Evolutionary conservation across 2,797 vertebrate species (phyloP).

Genomic region (Acrossocheilus wenchowensis): DNA sequence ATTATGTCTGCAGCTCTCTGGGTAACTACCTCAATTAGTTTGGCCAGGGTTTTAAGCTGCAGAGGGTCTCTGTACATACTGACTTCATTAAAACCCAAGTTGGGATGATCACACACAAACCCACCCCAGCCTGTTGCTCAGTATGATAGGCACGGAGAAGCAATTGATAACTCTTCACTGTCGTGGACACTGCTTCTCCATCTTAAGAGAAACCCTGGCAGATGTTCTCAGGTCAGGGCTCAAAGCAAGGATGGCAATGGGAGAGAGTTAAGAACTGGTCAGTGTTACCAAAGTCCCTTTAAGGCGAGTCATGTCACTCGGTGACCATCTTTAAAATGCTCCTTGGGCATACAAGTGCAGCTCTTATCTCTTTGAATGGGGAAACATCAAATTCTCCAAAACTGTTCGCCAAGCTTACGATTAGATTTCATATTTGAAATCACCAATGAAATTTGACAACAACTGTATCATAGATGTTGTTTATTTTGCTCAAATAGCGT

Average conservation of each 20-base stretch:
- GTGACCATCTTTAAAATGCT: neutral
- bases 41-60: constrained; percentile 19
- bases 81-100: constrained; percentile 50
- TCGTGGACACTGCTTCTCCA: constrained; percentile 26
- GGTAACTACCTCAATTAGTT: constrained; percentile 44
- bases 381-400: neutral
- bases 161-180: constrained; percentile 28
- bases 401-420: neutral
- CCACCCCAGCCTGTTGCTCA: constrained; percentile 17
- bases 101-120: constrained; percentile 30
- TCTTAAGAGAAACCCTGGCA: constrained; percentile 19
- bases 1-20: constrained; percentile 44
- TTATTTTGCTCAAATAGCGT: neutral
- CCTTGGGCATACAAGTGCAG: neutral
- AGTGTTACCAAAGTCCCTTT: neutral
- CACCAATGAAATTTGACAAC: no score
- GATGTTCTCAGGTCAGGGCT: constrained; percentile 8
- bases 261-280: neutral
- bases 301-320: neutral
- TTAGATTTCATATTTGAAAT: neutral
- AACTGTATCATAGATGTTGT: neutral
- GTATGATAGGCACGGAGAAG: constrained; percentile 28
- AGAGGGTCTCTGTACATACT: constrained; percentile 38
- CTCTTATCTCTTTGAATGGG: neutral
- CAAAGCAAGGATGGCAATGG: neutral